These are phyloP conservation scores for Copidosoma aretas DNA, from an alignment of 2,888 invertebrate species.

Conservation along the genomic window DNA sequence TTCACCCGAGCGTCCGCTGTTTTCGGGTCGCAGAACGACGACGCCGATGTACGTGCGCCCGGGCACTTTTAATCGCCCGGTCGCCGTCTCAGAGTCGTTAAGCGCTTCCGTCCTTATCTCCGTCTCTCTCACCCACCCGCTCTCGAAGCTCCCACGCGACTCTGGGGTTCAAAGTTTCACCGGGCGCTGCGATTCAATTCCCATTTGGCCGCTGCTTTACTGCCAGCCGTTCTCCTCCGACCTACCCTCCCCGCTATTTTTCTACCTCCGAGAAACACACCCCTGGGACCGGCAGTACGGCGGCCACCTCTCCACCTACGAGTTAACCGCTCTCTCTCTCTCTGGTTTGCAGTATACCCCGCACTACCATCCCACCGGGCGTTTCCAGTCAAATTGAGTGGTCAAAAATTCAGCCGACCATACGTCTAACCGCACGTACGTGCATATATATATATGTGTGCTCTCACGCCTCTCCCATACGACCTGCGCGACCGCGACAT, in stretches of 20 bases:
- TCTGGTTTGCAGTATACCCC: no score
- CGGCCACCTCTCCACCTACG: no score
- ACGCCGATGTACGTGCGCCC: background rate
- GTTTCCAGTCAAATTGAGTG: no score
- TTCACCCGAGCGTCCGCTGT: background rate
- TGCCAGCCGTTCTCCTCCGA: conserved; percentile 36
- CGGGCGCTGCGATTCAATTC: conserved; percentile 40
- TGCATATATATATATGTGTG: no score
- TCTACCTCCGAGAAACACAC: conserved; percentile 31
- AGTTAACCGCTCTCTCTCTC: no score
- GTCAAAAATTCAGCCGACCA: no score
- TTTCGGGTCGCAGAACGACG: background rate
- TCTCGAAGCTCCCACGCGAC: background rate
- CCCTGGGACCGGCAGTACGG: conserved; percentile 26
- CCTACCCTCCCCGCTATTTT: conserved; percentile 29
- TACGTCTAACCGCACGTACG: no score
- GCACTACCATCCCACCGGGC: no score
- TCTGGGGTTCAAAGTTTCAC: conserved; percentile 41
- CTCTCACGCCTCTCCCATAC: no score
- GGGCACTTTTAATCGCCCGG: conserved; percentile 34
- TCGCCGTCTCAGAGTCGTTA: conserved; percentile 31
- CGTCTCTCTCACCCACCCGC: no score
- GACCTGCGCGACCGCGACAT: no score
- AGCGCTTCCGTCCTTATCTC: conserved; percentile 17
- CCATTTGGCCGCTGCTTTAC: conserved; percentile 41